Percentiles rank a stretch among this genome's conserved stretches.
Conservation (phyloP, 2,113 vertebrate genomes). For the Bambusicola thoracicus region DNA sequence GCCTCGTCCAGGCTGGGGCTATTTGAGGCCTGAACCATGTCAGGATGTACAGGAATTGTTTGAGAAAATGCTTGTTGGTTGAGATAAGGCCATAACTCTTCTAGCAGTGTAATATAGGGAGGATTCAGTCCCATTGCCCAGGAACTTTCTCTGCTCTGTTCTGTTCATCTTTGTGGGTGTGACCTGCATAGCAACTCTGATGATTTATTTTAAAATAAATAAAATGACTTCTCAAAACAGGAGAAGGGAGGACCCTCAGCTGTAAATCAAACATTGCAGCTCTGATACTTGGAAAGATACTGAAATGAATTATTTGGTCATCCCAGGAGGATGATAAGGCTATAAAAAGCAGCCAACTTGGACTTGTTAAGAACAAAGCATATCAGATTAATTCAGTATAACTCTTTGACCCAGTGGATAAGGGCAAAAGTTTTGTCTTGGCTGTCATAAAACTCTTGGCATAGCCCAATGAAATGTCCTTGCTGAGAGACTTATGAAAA, state of each 20-base stretch:
- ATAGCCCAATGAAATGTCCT: background rate
- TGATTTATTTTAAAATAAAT: slow-evolving; percentile 18
- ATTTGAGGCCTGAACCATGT: background rate
- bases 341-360: background rate
- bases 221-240: background rate
- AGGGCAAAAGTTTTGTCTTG: background rate
- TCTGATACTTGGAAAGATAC: background rate
- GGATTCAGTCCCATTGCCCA: background rate
- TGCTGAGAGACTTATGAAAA: background rate
- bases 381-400: background rate
- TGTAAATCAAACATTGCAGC: background rate
- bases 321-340: background rate
- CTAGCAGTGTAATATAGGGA: background rate
- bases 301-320: background rate
- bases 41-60: background rate
- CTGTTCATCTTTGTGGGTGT: background rate
- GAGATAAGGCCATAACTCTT: background rate
- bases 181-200: background rate
- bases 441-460: background rate
- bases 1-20: background rate
- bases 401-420: background rate
- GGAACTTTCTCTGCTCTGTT: background rate
- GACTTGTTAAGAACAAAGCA: background rate
- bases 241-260: background rate
- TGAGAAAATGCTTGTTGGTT: background rate